Evolutionary conservation across 1,140 invertebrate species (phyloP), one percentile per base, ranked within the genome.

Genomic region (Drosophila guanche): DNA sequence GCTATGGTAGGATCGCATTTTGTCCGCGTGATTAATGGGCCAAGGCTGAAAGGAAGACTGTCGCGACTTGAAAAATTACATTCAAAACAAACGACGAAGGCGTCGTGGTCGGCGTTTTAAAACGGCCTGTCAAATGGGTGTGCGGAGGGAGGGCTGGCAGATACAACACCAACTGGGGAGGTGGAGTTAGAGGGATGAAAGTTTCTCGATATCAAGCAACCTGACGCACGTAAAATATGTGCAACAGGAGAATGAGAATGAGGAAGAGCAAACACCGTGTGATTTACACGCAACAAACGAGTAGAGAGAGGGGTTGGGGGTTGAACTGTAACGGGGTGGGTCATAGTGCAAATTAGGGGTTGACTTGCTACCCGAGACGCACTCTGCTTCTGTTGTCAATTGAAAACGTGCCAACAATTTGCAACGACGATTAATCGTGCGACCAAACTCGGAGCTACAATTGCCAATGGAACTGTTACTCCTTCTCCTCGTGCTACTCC

Each of bases 361-460:
- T 88, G 83, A 48, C 67, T 37, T 10, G 58, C 50, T 58, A 42
- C 27, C 37, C 42, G 45, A 41, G 12, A 63, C 52, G 56, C 62
- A 67, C 69, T 73, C 10, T 37, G 12, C 16, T 1, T 5, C 66
- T 72, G 70, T 75, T 90, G 89, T 90, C 84, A 90, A 90, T 90
- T 90, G 89, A 90, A 90, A 90, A 90, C 89, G 89, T 90, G 89
- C 89, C 89, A 90, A 90, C 89, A 90, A 90, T 90, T 90, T 90
- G 89, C 89, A 90, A 90, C 80, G 89, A 89, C 89, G 84, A 90
- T 90, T 90, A 90, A 90, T 90, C 83, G 89, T 90, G 74, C 74
- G 66, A 88, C 65, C 68, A 86, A 72, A 65, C 74, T 66, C 76
- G 60, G 54, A 70, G 81, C 59, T 71, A 45, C 60, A 73, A 46